Percentiles rank a stretch among this genome's conserved stretches.
Conservation (phyloP, 2,113 vertebrate genomes). For the Serilophus lunatus region DNA sequence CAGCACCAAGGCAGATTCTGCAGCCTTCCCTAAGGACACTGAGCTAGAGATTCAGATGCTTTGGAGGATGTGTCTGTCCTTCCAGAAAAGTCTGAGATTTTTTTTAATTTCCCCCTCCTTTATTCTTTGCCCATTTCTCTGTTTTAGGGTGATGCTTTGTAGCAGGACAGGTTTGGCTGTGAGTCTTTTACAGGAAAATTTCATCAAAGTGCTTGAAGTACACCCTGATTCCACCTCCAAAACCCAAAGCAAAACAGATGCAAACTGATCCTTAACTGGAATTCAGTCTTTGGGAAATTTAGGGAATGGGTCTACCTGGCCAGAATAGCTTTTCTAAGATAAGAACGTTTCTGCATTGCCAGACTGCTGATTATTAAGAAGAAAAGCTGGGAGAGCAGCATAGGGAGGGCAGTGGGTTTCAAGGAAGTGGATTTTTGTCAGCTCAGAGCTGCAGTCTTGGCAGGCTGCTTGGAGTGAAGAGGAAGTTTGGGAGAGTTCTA, state of each 20-base stretch:
- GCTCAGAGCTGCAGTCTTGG: not conserved
- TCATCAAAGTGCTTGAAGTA: not conserved
- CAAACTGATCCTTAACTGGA: not conserved
- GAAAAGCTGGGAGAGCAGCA: not conserved
- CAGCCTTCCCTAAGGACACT: not conserved
- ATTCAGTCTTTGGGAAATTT: not conserved
- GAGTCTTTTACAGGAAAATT: not conserved
- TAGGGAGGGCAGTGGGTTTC: not conserved
- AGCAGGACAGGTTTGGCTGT: not conserved
- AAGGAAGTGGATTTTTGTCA: not conserved
- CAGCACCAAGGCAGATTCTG: not conserved
- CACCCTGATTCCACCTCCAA: not conserved
- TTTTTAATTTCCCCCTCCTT: fast-evolving
- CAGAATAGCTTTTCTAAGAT: not conserved
- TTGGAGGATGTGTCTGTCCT: not conserved
- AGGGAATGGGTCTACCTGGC: not conserved
- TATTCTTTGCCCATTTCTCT: not conserved
- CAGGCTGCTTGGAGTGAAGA: not conserved
- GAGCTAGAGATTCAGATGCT: not conserved
- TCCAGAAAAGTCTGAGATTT: not conserved
- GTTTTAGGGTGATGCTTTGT: not conserved
- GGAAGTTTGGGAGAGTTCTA: not conserved
- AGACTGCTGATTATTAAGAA: not conserved
- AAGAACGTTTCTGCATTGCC: not conserved
- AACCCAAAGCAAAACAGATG: not conserved